Evolutionary conservation across 2,797 vertebrate genomes (phyloP), one percentile per base, ranked within the genome.

Genomic region (Steatocranus sp.): DNA sequence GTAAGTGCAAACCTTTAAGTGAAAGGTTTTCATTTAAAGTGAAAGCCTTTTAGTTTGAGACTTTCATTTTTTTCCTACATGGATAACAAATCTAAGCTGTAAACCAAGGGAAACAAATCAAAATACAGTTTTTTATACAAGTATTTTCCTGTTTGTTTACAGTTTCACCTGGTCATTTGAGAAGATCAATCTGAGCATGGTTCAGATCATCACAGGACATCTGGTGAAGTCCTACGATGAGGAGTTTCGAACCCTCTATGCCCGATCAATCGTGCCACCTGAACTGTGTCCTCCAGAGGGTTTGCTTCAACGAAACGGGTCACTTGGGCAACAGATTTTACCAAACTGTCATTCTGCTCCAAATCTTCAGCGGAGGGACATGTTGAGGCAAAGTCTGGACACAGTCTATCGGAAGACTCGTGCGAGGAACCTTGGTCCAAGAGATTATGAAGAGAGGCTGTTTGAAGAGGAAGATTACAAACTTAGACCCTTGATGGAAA

Each of bases 141-240:
- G 11, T 61, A 36, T 61, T 68, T 43, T 86, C 83, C 2, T 94
- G 87, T 86, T 25, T 96, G 79, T 41, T 30, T 23, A 49, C 95
- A 99, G 99, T 92, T 98, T 98, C 70, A 96, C 97, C 94, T 99
- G 98, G 99, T 98, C 98, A 61, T 99, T 96, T 94, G 98, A 99
- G 92, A 99, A 99, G 96, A 97, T 98, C 83, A 96, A 99, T 87
- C 96, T 99, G 91, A 99, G 97, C 89, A 99, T 99, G 97, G 97
- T 99, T 75, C 99, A 99, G 86, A 93, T 99, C 74, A 99, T 99
- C 92, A 98, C 96, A 43, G 98, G 99, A 75, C 97, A 97, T 54
- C 96, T 99, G 56, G 98, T 99, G 30, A 97, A 97, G 91, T 97
- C 96, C 9, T 99, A 98, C 6, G 99, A 99, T 63, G 98, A 99